Conservation (phyloP, 2,888 invertebrate genomes). For the Yponomeuta sedellus region DNA sequence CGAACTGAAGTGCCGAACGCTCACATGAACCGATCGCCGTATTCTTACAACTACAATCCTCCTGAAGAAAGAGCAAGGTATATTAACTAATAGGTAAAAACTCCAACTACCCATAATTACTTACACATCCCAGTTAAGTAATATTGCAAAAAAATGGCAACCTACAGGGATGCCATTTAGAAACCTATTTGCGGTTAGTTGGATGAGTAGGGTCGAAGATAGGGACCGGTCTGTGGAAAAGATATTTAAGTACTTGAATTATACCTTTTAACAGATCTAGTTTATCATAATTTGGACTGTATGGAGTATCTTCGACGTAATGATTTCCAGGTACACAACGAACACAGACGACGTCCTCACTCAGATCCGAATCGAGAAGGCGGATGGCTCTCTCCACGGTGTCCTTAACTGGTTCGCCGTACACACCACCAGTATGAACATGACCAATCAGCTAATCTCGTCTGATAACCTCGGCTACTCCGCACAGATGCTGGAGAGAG, state of each 20-base stretch:
- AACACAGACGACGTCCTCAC: slow-evolving; percentile 84
- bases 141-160: too few species aligned
- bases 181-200: too few species aligned
- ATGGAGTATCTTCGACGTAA: neutral
- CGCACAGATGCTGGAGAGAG: slow-evolving; percentile 81
- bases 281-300: too few species aligned
- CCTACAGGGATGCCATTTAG: too few species aligned
- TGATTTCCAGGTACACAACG: slow-evolving; percentile 65
- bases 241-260: too few species aligned
- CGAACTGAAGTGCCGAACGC: slow-evolving; percentile 78
- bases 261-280: too few species aligned
- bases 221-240: too few species aligned
- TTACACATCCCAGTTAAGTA: too few species aligned
- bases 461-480: slow-evolving; percentile 92
- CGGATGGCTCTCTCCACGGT: slow-evolving; percentile 77
- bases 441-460: slow-evolving; percentile 85
- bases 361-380: slow-evolving; percentile 81
- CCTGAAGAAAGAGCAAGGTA: slow-evolving; percentile 80
- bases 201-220: too few species aligned
- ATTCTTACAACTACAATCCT: slow-evolving; percentile 85
- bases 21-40: slow-evolving; percentile 88
- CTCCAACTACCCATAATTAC: too few species aligned
- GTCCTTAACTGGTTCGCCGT: slow-evolving; percentile 90
- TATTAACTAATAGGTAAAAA: neutral
- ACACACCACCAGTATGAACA: slow-evolving; percentile 92